Base-by-base conservation (phyloP, 2,797 vertebrate species). In the Lithobates pipiens region DNA sequence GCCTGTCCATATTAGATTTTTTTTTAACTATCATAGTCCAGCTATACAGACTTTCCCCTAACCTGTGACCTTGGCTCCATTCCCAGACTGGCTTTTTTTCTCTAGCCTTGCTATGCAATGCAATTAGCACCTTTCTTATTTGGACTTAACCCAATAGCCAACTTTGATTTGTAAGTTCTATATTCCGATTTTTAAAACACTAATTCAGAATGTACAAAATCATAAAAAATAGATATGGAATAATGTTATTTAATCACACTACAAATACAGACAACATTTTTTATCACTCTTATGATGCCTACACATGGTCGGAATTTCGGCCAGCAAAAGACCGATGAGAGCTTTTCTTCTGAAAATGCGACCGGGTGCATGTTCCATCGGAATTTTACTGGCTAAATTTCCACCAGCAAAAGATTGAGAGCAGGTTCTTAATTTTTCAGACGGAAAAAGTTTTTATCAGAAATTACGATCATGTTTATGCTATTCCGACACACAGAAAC, bases 21-120 rank as follows among this genome's bases (percentile, higher is more conserved):
- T 67, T 78, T 61, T n/a, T 15, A 29, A 36, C 75, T 29, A 67
- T 78, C 39, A 68, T 8, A 1, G n/a, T 7, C 36, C 25, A 50
- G 21, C 36, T 23, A 78, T 8, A 32, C 15, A 68, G 13, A 68
- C 32, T 18, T 79, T 79, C 9, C 10, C 65, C 77, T 69, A 46
- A 69, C 36, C 27, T 44, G 44, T 79, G 77, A 79, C 63, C 65
- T 79, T 79, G 77, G 77, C 77, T 46, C 39, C 15, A 2, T 79
- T 79, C 77, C 63, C 77, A 79, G 77, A 32, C 18, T 32, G 63
- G 77, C 63, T 79, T 25, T 69, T 69, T 63, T 69, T 50, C 61
- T 69, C 63, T 32, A 23, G 10, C 36, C 27, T 79, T 67, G 67
- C 25, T 61, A 79, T 65, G 27, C 46, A 79, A 61, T 25, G 23